Evolutionary conservation across 2,113 vertebrate genomes (phyloP).

Genomic region (Dipodomys spectabilis): DNA sequence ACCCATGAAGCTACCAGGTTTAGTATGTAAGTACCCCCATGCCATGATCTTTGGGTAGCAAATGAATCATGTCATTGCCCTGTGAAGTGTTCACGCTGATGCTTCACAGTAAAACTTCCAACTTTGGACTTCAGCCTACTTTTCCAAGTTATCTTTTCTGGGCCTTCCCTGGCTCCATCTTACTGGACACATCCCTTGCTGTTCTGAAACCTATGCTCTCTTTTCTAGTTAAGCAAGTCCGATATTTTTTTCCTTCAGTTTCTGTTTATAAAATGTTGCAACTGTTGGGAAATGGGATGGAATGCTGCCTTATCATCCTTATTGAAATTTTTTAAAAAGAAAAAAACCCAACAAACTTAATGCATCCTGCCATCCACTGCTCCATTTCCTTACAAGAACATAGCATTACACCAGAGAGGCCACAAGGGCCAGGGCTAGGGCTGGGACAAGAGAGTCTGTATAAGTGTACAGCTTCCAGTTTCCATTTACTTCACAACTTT

Average conservation of each 20-base stretch:
- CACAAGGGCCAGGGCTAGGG: neutral
- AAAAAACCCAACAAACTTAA: neutral
- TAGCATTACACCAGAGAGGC: neutral
- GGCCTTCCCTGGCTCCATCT: neutral
- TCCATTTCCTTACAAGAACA: neutral
- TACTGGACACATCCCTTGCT: too few relatives aligned
- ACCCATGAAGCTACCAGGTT: neutral
- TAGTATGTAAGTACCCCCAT: neutral
- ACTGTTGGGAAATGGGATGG: neutral
- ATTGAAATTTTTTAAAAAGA: neutral
- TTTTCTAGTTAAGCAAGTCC: conserved; percentile 7
- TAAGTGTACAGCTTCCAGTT: neutral
- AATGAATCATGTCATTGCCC: neutral
- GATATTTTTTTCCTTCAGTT: neutral
- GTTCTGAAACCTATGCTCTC: neutral
- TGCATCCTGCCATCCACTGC: neutral
- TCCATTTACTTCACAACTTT: neutral
- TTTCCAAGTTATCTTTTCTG: neutral
- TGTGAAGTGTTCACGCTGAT: neutral
- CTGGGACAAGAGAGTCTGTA: neutral
- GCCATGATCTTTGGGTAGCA: neutral
- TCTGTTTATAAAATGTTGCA: conserved; percentile 45
- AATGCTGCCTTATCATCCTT: neutral
- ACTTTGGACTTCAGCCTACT: neutral
- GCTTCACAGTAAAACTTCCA: neutral